phyloP scores from a whole-genome alignment of 2,888 invertebrate genomes.

The Notodonta ziczac region DNA sequence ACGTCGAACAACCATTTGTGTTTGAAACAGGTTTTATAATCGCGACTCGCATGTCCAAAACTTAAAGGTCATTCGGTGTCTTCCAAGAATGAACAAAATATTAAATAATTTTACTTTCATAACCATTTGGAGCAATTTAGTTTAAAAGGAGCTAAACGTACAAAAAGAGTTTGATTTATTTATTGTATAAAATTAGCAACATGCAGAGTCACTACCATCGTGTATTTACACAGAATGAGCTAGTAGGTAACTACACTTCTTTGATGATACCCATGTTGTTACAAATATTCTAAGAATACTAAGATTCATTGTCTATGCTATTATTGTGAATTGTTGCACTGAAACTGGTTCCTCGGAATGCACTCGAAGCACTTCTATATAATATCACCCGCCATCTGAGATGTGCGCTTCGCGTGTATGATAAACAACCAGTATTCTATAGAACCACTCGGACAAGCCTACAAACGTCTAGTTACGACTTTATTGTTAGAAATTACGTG shows the following conservation, averaged over 20 bases:
- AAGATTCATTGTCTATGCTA: slow-evolving; percentile 21
- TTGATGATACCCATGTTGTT: background rate
- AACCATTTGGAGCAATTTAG: background rate
- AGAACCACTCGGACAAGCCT: slow-evolving; percentile 1
- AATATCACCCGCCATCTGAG: slow-evolving; percentile 47
- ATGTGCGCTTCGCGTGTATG: slow-evolving; percentile 36
- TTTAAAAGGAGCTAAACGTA: background rate
- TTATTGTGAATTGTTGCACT: slow-evolving; percentile 40
- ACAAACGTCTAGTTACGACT: slow-evolving; percentile 2
- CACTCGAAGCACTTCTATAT: slow-evolving; percentile 49
- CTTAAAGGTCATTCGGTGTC: slow-evolving; percentile 48
- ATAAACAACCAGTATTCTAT: slow-evolving; percentile 46
- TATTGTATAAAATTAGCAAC: too few species aligned
- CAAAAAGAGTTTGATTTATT: too few species aligned
- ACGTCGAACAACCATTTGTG: slow-evolving; percentile 48
- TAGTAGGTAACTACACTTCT: background rate
- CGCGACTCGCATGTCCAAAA: slow-evolving; percentile 49
- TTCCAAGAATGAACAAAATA: slow-evolving; percentile 22
- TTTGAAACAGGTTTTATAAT: slow-evolving; percentile 64
- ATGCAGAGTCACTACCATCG: too few species aligned
- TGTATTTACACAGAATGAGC: too few species aligned
- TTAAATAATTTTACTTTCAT: background rate
- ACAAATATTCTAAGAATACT: slow-evolving; percentile 16
- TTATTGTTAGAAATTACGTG: slow-evolving; percentile 3
- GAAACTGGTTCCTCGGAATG: slow-evolving; percentile 76